Evolutionary conservation across 2,797 vertebrate species (phyloP).

Genomic region (Pygocentrus nattereri): DNA sequence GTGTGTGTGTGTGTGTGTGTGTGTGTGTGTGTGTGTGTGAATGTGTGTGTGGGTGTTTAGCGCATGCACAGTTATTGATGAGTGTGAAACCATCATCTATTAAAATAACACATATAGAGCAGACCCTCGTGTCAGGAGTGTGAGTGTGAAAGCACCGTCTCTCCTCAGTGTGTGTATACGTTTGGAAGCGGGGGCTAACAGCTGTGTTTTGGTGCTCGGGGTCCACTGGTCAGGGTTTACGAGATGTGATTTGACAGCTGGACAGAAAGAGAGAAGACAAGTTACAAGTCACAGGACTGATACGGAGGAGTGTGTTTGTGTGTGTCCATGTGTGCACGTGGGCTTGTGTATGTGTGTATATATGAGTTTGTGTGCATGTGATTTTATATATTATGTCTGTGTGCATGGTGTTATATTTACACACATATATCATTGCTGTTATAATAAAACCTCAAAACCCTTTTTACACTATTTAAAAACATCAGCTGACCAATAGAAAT

Average conservation of each 20-base stretch:
- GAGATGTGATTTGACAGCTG: constrained; percentile 92
- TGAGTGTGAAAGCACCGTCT: constrained; percentile 29
- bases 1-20: too few species aligned
- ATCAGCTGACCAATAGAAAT: too few species aligned
- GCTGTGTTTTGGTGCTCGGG: constrained; percentile 80
- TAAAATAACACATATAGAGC: too few species aligned
- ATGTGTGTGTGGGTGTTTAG: too few species aligned
- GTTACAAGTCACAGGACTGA: constrained; percentile 72
- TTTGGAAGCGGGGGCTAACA: constrained; percentile 74
- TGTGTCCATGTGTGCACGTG: constrained; percentile 49
- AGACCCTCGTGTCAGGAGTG: not conserved
- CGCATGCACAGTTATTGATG: too few species aligned
- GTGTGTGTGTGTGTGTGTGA: too few species aligned
- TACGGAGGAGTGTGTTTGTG: constrained; percentile 7
- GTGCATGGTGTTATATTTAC: constrained; percentile 24
- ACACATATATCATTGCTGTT: too few species aligned
- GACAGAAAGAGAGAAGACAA: constrained; percentile 73
- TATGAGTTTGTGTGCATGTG: not conserved
- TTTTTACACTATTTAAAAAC: too few species aligned
- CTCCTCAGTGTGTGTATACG: constrained; percentile 65
- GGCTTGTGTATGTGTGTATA: constrained; percentile 53
- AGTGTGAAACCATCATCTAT: too few species aligned
- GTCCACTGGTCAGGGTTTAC: constrained; percentile 79
- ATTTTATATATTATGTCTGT: constrained; percentile 43
- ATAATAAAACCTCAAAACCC: too few species aligned